phyloP scores from a whole-genome alignment of 2,113 vertebrate species.

The Podocnemis expansa region DNA sequence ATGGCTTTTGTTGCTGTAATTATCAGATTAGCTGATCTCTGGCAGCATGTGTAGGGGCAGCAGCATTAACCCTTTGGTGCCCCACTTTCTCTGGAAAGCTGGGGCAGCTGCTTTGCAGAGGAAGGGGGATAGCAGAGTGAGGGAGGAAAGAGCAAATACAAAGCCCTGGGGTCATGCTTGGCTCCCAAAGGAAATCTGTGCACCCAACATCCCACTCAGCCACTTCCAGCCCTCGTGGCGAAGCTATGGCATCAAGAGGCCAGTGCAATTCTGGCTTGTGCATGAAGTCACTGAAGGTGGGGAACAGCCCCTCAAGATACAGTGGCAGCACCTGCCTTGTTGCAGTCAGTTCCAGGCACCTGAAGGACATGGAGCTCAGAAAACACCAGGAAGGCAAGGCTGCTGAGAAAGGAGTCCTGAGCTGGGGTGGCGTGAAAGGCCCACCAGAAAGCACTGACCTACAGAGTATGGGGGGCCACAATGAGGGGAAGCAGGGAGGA shows the following conservation, averaged over 20 bases:
- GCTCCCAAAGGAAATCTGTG: not conserved
- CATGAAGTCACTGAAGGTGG: not conserved
- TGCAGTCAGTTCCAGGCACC: not conserved
- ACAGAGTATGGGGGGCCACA: too few relatives aligned
- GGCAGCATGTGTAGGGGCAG: constrained; percentile 53
- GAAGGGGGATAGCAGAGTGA: not conserved
- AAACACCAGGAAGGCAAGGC: not conserved
- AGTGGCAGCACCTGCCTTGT: not conserved
- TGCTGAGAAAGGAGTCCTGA: not conserved
- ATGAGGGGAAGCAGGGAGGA: too few relatives aligned
- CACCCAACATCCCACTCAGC: too few relatives aligned
- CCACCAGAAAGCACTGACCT: too few relatives aligned
- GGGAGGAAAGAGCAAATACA: not conserved
- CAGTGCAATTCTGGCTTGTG: not conserved
- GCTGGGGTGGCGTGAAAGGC: not conserved
- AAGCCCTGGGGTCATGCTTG: not conserved
- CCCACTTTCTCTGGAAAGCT: not conserved
- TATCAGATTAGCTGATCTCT: constrained; percentile 78
- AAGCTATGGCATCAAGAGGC: not conserved
- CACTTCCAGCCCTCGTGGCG: not conserved
- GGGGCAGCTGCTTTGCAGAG: not conserved
- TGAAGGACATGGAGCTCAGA: not conserved
- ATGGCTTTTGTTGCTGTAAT: constrained; percentile 77
- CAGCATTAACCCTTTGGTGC: constrained; percentile 44
- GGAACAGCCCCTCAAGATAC: not conserved